Evolutionary conservation across 2,888 invertebrate genomes (phyloP).

Genomic region (Philopedon plagiatum): DNA sequence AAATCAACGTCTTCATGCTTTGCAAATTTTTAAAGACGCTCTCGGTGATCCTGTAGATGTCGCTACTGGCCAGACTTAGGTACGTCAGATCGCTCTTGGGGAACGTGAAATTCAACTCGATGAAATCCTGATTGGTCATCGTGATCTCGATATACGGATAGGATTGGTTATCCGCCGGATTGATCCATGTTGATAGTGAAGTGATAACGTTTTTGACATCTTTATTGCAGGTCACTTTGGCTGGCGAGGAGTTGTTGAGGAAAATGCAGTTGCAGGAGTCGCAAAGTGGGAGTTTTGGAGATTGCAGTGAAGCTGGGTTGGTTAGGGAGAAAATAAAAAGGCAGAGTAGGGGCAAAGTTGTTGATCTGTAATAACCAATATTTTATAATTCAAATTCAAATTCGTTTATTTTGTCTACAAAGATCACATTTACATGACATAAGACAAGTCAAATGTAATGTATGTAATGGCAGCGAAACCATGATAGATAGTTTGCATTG

Average conservation of each 20-base stretch:
- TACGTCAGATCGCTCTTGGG: conserved; percentile 71
- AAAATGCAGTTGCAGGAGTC: conserved; percentile 71
- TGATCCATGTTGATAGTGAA: conserved; percentile 40
- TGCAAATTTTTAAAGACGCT: conserved; percentile 77
- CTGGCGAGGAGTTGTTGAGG: conserved; percentile 56
- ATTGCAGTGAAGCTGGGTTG: background rate
- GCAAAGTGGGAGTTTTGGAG: conserved; percentile 67
- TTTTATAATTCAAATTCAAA: background rate
- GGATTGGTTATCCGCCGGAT: conserved; percentile 42
- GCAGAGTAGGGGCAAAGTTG: background rate
- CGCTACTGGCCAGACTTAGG: conserved; percentile 76
- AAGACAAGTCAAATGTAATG: no score
- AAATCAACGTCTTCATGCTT: conserved; percentile 75
- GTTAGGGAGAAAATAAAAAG: background rate
- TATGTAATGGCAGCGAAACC: no score
- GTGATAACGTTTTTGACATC: conserved; percentile 38
- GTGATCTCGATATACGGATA: conserved; percentile 52
- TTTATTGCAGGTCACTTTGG: conserved; percentile 62
- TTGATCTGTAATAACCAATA: background rate
- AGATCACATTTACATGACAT: background rate
- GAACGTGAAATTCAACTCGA: conserved; percentile 64
- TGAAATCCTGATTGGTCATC: conserved; percentile 54
- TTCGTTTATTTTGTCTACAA: background rate
- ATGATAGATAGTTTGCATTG: no score
- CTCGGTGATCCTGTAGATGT: conserved; percentile 75